Evolutionary conservation across 2,113 vertebrate genomes (phyloP).

Genomic region (Turnix velox): DNA sequence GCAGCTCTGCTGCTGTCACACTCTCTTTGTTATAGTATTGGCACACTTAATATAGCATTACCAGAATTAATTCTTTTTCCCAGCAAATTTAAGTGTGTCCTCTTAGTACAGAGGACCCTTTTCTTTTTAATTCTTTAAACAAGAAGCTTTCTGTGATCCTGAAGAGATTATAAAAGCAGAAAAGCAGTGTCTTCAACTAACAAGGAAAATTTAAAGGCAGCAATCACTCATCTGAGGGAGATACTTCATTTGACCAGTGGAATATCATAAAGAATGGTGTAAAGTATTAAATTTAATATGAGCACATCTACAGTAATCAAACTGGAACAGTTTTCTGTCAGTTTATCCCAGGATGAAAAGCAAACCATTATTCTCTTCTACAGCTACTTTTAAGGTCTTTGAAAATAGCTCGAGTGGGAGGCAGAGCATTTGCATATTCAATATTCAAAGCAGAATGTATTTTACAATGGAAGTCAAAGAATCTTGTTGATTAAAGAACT

Average conservation of each 20-base stretch:
- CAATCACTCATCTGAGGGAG: neutral
- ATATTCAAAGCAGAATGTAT: constrained; percentile 27
- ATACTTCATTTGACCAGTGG: neutral
- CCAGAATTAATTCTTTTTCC: neutral
- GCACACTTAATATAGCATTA: neutral
- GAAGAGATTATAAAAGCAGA: neutral
- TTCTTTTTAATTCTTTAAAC: neutral
- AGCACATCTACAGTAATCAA: neutral
- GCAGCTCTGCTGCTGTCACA: neutral
- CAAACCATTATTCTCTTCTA: constrained; percentile 21
- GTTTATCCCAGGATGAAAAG: constrained; percentile 10
- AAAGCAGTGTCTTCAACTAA: neutral
- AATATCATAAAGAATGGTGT: neutral
- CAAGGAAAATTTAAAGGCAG: neutral
- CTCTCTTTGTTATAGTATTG: neutral
- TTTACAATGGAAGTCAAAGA: constrained; percentile 45
- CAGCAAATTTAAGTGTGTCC: neutral
- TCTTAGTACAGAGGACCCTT: neutral
- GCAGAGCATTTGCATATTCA: constrained; percentile 53
- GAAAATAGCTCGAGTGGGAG: constrained; percentile 54
- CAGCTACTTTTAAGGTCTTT: constrained; percentile 38
- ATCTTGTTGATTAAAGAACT: constrained; percentile 24
- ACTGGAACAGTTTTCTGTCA: neutral
- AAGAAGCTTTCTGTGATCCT: neutral
- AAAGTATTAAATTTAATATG: neutral